A percentile compares a stretch with the other conserved stretches of the same genome.
phyloP scores from a whole-genome alignment of 2,113 vertebrate species.

The Ceratotherium simum region DNA sequence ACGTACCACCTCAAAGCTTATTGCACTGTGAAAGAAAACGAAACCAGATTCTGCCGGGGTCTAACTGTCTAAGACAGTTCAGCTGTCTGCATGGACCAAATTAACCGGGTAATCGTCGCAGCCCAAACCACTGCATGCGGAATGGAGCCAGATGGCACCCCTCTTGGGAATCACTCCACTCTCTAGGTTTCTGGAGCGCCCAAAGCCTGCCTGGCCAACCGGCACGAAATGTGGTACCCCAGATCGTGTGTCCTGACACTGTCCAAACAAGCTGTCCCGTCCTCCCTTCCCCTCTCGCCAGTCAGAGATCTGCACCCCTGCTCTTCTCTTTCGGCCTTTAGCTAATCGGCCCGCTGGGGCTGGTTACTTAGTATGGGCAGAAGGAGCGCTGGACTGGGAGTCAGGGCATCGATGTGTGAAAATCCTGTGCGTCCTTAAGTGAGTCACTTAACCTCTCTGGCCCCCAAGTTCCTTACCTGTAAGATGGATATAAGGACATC shows the following conservation, averaged over 20 bases:
- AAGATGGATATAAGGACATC: neutral
- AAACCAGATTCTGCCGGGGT: neutral
- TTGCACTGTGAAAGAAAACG: neutral
- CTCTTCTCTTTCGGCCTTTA: neutral
- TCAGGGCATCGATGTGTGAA: neutral
- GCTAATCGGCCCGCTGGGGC: neutral
- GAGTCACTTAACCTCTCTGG: slow-evolving; percentile 12
- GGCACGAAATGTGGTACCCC: fast-evolving
- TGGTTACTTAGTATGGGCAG: neutral
- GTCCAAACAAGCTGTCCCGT: neutral
- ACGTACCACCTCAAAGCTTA: neutral
- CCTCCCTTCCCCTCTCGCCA: neutral
- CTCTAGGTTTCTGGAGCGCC: neutral
- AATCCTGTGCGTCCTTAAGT: slow-evolving; percentile 26
- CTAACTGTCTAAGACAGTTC: neutral
- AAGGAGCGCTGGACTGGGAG: neutral
- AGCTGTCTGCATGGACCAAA: neutral
- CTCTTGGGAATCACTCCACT: neutral
- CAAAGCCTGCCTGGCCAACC: neutral
- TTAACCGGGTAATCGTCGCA: no score
- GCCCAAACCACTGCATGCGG: neutral
- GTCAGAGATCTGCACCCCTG: neutral
- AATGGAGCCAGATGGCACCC: neutral
- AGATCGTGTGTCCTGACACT: neutral
- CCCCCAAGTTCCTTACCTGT: neutral